Base-by-base conservation (phyloP, 2,888 invertebrate species). In the Girardia tigrina region DNA sequence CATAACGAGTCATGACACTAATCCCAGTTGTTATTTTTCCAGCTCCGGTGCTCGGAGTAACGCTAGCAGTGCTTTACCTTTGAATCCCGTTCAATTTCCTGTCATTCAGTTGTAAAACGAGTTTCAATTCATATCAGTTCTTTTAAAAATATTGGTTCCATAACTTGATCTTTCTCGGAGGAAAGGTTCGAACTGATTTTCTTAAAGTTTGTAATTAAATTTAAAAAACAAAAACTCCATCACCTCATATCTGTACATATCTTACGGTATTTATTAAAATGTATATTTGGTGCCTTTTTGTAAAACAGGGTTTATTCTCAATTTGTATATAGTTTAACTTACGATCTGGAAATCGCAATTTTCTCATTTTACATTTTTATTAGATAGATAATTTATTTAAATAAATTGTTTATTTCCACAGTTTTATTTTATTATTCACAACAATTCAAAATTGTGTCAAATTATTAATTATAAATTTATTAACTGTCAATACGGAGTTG, bases 331-430 rank as follows among this genome's bases (percentile, higher is more conserved):
- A 23, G 23, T 20, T 56, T 16, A 56, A n/a, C 4, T 56, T 20
- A 56, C 23, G 4, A 56, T 56, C 56, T 56, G n/a, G n/a, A 56
- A n/a, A 23, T n/a, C 56, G 56, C 56, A 56, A 56, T 56, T 56
- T 56, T 56, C 56, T 56, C 56, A 56, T 56, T 56, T 56, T 56
- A 56, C 56, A 56, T 4, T 56, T 56, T 56, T 56, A 56, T 56
- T 56, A 56, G 56, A 56, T 56, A 56, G 56, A 56, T 12, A 12
- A 12, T 56, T 56, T 56, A 56, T 56, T 4, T n/a, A 23, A 56
- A 56, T 56, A 56, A 56, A 56, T 56, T 56, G 56, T 56, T 56
- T 56, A 56, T 56, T 56, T 56, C 56, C n/a, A n/a, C n/a, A n/a
- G n/a, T n/a, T n/a, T n/a, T n/a, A n/a, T n/a, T n/a, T n/a, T n/a